These are phyloP conservation scores for Hydroisotoma schaefferi DNA, from an alignment of 2,888 invertebrate species.

Conservation along the genomic window DNA sequence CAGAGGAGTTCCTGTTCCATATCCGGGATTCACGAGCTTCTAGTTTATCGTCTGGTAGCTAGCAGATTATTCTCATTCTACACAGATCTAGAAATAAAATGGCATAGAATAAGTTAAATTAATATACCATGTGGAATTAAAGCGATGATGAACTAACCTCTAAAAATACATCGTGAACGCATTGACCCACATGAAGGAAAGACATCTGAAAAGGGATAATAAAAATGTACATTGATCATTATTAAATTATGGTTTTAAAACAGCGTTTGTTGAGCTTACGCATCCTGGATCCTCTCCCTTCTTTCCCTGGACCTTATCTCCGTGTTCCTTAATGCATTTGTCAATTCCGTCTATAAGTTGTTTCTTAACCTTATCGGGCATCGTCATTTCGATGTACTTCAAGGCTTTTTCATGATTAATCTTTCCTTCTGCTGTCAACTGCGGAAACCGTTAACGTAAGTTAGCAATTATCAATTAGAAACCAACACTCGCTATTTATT, in stretches of 20 bases:
- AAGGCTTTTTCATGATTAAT: conserved; percentile 42
- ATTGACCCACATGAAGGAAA: conserved; percentile 39
- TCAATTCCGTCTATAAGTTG: conserved; percentile 38
- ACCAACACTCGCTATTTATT: no score
- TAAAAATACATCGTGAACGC: conserved; percentile 39
- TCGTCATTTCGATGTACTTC: conserved; percentile 37
- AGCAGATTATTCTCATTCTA: no score
- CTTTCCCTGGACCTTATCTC: conserved; percentile 25
- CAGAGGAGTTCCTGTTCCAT: no score
- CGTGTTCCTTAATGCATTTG: conserved; percentile 45
- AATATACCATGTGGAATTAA: background rate
- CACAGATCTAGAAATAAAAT: background rate
- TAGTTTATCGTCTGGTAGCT: no score
- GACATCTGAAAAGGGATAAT: conserved; percentile 6
- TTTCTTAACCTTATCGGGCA: conserved; percentile 38
- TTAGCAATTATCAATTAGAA: no score
- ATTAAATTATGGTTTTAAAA: background rate
- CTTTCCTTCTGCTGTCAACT: conserved; percentile 42
- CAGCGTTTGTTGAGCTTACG: conserved; percentile 1
- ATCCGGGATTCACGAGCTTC: no score
- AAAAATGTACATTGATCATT: background rate
- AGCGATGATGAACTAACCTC: conserved; percentile 27
- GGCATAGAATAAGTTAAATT: background rate
- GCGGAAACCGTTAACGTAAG: background rate
- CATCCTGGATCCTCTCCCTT: conserved; percentile 29